A percentile compares a stretch with the other conserved stretches of the same genome.
phyloP scores from a whole-genome alignment of 1,140 invertebrate species.

The Drosophila nebulosa region DNA sequence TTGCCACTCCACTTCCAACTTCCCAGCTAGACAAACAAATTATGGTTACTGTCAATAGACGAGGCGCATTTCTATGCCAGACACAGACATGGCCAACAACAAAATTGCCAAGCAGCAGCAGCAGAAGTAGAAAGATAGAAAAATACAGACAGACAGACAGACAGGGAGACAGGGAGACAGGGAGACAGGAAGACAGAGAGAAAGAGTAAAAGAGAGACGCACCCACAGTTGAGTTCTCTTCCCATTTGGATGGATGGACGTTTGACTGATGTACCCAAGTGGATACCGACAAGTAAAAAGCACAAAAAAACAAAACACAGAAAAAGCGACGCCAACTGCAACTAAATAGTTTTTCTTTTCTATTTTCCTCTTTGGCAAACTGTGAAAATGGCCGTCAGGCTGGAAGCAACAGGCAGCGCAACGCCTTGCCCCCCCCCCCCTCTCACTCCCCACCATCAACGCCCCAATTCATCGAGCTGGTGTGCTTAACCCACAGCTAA shows the following conservation, averaged over 20 bases:
- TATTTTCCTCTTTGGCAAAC: conserved; percentile 36
- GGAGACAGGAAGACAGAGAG: conserved; percentile 17
- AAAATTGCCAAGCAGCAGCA: conserved; percentile 35
- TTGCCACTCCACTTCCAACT: conserved; percentile 43
- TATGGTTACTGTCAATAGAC: conserved; percentile 76
- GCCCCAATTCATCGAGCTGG: neutral
- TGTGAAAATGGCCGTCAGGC: conserved; percentile 61
- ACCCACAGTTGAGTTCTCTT: conserved; percentile 51
- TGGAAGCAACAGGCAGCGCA: conserved; percentile 39
- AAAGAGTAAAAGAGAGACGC: conserved; percentile 35
- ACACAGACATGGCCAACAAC: conserved; percentile 43
- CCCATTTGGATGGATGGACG: conserved; percentile 31
- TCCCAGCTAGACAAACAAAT: conserved; percentile 70
- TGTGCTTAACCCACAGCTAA: conserved; percentile 46
- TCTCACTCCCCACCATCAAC: too few species aligned
- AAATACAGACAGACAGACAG: neutral
- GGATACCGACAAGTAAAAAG: neutral
- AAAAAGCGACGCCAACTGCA: conserved; percentile 31
- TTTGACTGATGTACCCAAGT: conserved; percentile 59
- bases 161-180: neutral
- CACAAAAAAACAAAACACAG: neutral
- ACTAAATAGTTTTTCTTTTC: conserved; percentile 22
- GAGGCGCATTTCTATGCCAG: conserved; percentile 54
- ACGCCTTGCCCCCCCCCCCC: too few species aligned
- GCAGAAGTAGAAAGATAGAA: neutral